These are phyloP conservation scores for Spilarctia lutea DNA, from an alignment of 2,888 invertebrate species.

Conservation along the genomic window DNA sequence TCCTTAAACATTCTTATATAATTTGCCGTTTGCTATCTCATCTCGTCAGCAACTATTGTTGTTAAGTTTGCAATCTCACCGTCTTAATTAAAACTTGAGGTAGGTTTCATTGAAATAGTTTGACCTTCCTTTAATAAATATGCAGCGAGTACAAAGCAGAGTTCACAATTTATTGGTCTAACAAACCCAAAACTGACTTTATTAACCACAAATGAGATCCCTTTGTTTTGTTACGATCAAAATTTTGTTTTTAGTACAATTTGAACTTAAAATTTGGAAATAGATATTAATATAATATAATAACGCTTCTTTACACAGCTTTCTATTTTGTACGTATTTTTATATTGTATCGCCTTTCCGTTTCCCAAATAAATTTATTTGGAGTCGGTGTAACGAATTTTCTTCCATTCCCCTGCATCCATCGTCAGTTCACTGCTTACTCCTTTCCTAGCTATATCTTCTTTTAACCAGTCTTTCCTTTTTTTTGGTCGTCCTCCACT, in stretches of 20 bases:
- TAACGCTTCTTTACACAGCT: no score
- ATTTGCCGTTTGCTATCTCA: neutral
- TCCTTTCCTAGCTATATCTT: no score
- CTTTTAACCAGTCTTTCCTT: no score
- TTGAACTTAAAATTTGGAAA: neutral
- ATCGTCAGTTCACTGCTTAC: no score
- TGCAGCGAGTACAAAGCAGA: neutral
- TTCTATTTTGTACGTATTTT: no score
- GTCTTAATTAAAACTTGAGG: neutral
- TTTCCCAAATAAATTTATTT: no score
- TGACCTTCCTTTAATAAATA: neutral
- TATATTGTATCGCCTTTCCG: no score
- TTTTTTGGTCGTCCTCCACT: no score
- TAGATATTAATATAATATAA: neutral
- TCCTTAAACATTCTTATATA: conserved; percentile 1
- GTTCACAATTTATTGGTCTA: neutral
- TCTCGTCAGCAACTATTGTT: conserved; percentile 2
- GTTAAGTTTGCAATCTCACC: neutral
- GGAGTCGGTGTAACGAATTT: no score
- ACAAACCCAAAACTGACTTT: neutral
- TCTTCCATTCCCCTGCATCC: no score
- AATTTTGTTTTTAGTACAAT: neutral
- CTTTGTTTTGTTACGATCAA: neutral
- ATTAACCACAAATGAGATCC: neutral
- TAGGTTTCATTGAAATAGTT: conserved; percentile 4